A percentile compares a stretch with the other conserved stretches of the same genome.
These are phyloP conservation scores for Grammomys dolichurus DNA, from an alignment of 2,113 vertebrate genomes.

Conservation along the genomic window DNA sequence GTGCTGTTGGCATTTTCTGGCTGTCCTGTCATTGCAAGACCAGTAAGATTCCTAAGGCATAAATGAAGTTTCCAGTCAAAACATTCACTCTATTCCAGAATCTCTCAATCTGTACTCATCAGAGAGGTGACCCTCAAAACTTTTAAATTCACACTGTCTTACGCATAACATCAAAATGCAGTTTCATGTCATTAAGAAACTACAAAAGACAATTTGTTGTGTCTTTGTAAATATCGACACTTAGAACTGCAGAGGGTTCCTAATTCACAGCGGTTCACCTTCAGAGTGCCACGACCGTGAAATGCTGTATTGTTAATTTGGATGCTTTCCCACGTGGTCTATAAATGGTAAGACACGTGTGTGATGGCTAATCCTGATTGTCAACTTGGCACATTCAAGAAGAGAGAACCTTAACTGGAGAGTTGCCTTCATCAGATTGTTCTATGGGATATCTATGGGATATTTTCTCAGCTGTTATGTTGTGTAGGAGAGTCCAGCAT, in stretches of 20 bases:
- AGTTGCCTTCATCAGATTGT: neutral
- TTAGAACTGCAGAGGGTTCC: neutral
- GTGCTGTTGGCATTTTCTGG: neutral
- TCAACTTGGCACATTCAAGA: neutral
- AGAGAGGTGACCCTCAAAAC: neutral
- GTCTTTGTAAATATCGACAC: neutral
- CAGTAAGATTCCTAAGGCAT: neutral
- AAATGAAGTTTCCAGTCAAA: neutral
- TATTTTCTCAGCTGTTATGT: neutral
- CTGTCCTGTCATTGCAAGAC: neutral
- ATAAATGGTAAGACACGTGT: neutral
- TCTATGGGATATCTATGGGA: neutral
- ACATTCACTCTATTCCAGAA: neutral
- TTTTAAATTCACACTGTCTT: neutral
- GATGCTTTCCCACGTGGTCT: neutral
- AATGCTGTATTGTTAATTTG: neutral
- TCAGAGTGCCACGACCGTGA: neutral
- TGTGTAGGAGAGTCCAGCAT: neutral
- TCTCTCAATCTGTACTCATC: neutral
- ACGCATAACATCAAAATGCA: too few relatives aligned
- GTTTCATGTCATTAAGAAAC: neutral
- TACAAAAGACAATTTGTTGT: neutral
- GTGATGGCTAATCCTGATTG: neutral
- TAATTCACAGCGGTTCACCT: neutral
- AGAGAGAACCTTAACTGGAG: neutral